phyloP scores from a whole-genome alignment of 2,888 invertebrate species.

The Nemoura dubitans region DNA sequence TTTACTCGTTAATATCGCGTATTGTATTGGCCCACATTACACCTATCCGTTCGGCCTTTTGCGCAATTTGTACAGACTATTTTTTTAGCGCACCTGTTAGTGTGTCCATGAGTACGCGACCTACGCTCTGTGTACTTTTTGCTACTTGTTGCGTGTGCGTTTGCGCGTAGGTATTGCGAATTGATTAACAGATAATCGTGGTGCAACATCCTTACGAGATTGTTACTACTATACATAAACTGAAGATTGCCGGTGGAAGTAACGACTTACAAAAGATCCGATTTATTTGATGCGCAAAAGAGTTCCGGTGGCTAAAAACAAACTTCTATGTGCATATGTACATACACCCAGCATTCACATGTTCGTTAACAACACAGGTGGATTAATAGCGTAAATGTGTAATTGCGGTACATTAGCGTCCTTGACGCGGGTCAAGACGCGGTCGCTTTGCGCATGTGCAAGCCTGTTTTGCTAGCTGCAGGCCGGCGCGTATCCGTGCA shows the following conservation, averaged over 20 bases:
- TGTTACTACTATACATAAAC: background rate
- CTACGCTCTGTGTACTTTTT: background rate
- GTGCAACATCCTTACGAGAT: background rate
- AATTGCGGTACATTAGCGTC: background rate
- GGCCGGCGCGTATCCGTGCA: constrained; percentile 14
- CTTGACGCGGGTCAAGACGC: constrained; percentile 24
- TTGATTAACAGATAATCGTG: no score
- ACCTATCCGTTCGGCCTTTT: background rate
- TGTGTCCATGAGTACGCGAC: background rate
- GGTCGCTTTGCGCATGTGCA: background rate
- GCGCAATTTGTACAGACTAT: background rate
- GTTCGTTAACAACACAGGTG: background rate
- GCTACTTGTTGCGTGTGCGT: background rate
- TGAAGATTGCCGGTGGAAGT: background rate
- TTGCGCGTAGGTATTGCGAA: background rate
- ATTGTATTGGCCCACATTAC: background rate
- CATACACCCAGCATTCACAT: background rate
- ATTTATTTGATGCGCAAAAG: background rate
- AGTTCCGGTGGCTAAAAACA: no score
- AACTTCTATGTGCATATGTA: no score
- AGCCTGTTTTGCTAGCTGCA: background rate
- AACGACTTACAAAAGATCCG: background rate
- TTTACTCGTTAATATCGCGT: background rate
- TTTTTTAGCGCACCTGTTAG: background rate
- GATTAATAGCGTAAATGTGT: background rate